phyloP scores from a whole-genome alignment of 2,797 vertebrate genomes.

The Malacoraja senta region DNA sequence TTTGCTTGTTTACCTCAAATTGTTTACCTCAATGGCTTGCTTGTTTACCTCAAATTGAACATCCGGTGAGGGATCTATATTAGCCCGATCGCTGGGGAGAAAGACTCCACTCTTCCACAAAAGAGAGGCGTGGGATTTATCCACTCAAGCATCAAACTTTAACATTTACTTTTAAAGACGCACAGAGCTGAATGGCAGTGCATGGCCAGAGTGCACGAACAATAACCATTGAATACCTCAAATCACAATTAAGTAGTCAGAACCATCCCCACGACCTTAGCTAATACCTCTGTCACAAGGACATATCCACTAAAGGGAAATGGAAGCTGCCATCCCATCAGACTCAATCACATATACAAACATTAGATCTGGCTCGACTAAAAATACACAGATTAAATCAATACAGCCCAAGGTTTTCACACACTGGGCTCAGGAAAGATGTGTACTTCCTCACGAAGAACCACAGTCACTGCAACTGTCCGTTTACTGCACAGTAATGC shows the following conservation, averaged over 20 bases:
- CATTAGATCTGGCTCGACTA: slow-evolving; percentile 17
- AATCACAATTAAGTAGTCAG: background rate
- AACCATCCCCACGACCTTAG: background rate
- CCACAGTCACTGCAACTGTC: background rate
- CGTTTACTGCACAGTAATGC: background rate
- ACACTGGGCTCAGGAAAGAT: background rate
- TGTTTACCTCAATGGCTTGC: no score
- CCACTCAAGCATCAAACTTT: background rate
- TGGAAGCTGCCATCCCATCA: background rate
- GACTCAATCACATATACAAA: background rate
- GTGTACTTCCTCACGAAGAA: background rate
- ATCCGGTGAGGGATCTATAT: background rate
- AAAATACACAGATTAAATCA: slow-evolving; percentile 31
- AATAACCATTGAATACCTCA: background rate
- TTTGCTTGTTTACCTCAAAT: no score
- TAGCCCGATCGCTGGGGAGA: background rate
- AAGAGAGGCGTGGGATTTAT: background rate
- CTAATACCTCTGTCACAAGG: slow-evolving; percentile 5
- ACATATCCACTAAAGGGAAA: background rate
- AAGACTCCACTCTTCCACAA: background rate
- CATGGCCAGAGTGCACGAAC: background rate
- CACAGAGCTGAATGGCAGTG: background rate
- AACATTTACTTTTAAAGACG: background rate
- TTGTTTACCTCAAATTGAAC: no score
- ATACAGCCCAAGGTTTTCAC: background rate